These are phyloP conservation scores for Phrixothrix hirtus DNA, from an alignment of 2,888 invertebrate genomes.

Conservation along the genomic window DNA sequence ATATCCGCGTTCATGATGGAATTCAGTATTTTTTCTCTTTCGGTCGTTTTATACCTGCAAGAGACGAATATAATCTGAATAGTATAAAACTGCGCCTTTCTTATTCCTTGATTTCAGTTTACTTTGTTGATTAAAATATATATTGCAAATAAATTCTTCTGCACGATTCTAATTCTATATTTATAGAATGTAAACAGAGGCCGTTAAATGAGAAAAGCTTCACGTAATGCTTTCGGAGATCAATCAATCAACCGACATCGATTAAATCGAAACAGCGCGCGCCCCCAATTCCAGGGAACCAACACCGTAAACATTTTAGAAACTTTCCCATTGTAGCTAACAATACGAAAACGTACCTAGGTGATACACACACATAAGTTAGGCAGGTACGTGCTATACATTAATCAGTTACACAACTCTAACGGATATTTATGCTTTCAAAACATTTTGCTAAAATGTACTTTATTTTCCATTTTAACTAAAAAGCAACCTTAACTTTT, in stretches of 20 bases:
- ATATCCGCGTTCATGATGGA: conserved; percentile 18
- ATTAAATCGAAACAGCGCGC: conserved; percentile 28
- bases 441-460: no score
- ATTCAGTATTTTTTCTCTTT: conserved; percentile 19
- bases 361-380: no score
- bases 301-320: conserved; percentile 7
- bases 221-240: conserved; percentile 27
- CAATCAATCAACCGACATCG: conserved; percentile 32
- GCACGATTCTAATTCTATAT: conserved; percentile 23
- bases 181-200: conserved; percentile 22
- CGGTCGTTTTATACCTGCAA: conserved; percentile 7
- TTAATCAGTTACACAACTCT: no score
- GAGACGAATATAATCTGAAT: conserved; percentile 5
- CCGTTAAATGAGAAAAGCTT: conserved; percentile 30
- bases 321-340: conserved; percentile 7
- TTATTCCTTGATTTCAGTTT: conserved; percentile 1
- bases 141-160: background rate
- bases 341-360: conserved; percentile 12
- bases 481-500: no score
- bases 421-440: no score
- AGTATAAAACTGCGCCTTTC: conserved; percentile 12
- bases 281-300: conserved; percentile 4
- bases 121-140: background rate
- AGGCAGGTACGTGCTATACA: no score
- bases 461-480: no score